These are phyloP conservation scores for Pangasius sanitwongsei DNA, from an alignment of 2,797 vertebrate genomes.

Conservation along the genomic window DNA sequence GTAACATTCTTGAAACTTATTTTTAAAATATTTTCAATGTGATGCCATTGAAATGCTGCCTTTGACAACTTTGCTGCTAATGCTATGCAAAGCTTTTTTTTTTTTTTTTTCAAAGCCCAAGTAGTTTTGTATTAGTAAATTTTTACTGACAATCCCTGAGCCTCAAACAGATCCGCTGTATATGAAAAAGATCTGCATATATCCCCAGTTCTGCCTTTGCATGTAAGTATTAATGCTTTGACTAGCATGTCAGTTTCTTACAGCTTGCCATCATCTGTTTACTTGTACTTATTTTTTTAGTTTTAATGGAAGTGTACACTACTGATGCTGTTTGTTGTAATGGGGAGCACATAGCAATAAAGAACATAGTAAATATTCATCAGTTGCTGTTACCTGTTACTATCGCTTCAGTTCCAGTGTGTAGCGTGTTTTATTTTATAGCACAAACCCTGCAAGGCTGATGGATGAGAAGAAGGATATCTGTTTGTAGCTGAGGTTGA, in stretches of 20 bases:
- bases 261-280: slow-evolving; percentile 64
- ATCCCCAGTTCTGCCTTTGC: slow-evolving; percentile 55
- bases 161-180: slow-evolving; percentile 77
- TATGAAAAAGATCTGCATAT: slow-evolving; percentile 46
- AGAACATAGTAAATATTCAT: slow-evolving; percentile 66
- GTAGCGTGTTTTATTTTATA: background rate
- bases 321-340: slow-evolving; percentile 91
- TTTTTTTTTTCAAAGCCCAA: slow-evolving; percentile 53
- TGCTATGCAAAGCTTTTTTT: slow-evolving; percentile 71
- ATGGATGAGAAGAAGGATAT: background rate
- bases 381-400: background rate
- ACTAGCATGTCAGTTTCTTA: slow-evolving; percentile 59
- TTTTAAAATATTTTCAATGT: slow-evolving; percentile 54
- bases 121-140: slow-evolving; percentile 62
- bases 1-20: background rate
- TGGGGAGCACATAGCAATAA: slow-evolving; percentile 92
- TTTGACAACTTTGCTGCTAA: slow-evolving; percentile 75
- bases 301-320: slow-evolving; percentile 84
- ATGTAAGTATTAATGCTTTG: slow-evolving; percentile 61
- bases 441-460: background rate
- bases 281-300: slow-evolving; percentile 67
- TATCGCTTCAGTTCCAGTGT: slow-evolving; percentile 1
- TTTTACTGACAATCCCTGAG: slow-evolving; percentile 77
- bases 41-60: slow-evolving; percentile 64
- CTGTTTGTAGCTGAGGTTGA: background rate